A percentile compares a stretch with the other conserved stretches of the same genome.
Evolutionary conservation across 2,113 vertebrate genomes (phyloP).

Genomic region (Rhinichthys klamathensis): DNA sequence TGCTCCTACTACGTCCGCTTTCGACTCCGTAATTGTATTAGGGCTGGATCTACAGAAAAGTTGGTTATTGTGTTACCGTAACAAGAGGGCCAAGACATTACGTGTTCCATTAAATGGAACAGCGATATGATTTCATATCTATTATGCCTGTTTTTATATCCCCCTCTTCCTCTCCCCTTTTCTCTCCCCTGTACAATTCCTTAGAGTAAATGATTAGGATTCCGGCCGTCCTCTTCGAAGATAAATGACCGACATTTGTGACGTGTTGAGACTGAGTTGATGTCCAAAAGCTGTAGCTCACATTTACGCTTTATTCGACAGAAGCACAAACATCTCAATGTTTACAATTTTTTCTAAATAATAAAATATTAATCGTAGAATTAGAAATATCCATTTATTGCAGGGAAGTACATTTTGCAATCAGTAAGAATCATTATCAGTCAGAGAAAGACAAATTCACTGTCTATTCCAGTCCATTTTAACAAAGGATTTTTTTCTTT

Average conservation of each 20-base stretch:
- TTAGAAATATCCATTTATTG: not conserved
- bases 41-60: constrained; percentile 72
- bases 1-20: constrained; percentile 52
- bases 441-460: constrained; percentile 1
- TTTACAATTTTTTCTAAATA: constrained; percentile 33
- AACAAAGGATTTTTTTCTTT: not conserved
- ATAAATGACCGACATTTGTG: constrained; percentile 92
- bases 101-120: constrained; percentile 80
- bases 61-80: constrained; percentile 78
- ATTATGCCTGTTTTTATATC: constrained; percentile 78
- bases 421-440: not conserved
- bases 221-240: constrained; percentile 85
- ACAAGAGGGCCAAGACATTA: constrained; percentile 76
- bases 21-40: constrained; percentile 68
- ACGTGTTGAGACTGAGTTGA: constrained; percentile 82
- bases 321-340: constrained; percentile 41
- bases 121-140: constrained; percentile 86
- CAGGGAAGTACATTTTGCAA: not conserved
- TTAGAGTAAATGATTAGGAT: constrained; percentile 92
- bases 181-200: constrained; percentile 72
- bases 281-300: constrained; percentile 73
- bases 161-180: constrained; percentile 54
- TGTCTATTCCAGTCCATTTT: not conserved
- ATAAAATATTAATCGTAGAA: not conserved
- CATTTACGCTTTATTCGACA: constrained; percentile 52